Conservation (phyloP, 2,113 vertebrate genomes). For the Ranitomeya imitator region DNA sequence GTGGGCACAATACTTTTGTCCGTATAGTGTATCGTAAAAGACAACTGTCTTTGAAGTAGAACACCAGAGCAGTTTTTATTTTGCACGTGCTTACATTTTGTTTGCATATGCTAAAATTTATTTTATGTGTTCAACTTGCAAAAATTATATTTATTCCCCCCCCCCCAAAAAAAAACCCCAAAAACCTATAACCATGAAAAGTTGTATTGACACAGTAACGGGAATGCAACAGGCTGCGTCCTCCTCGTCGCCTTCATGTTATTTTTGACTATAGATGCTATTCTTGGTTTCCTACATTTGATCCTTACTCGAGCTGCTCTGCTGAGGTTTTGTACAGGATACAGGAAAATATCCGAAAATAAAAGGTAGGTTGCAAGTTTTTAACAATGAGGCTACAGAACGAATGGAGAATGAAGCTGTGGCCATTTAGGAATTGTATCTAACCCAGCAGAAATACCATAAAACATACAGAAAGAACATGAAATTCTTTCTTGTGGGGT, state of each 20-base stretch:
- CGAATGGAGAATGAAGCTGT: neutral
- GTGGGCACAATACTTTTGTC: no score
- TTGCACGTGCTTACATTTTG: neutral
- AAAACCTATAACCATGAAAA: neutral
- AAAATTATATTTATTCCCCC: neutral
- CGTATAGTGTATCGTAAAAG: no score
- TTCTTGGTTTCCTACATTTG: neutral
- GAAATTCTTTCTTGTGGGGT: neutral
- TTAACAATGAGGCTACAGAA: neutral
- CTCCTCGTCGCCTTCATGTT: neutral
- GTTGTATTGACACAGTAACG: no score
- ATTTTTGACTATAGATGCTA: constrained; percentile 5
- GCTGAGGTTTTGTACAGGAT: neutral
- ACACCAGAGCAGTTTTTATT: no score
- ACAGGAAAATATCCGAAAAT: neutral
- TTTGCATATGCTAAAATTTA: neutral
- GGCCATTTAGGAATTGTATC: neutral
- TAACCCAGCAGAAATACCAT: neutral
- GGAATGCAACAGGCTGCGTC: neutral
- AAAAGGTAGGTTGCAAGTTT: neutral
- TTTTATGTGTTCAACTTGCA: neutral
- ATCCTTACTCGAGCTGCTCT: neutral
- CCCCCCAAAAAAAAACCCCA: neutral
- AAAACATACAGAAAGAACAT: neutral
- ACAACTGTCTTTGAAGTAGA: no score